Evolutionary conservation across 2,797 vertebrate species (phyloP).

Genomic region (Gallinago nigripennis): DNA sequence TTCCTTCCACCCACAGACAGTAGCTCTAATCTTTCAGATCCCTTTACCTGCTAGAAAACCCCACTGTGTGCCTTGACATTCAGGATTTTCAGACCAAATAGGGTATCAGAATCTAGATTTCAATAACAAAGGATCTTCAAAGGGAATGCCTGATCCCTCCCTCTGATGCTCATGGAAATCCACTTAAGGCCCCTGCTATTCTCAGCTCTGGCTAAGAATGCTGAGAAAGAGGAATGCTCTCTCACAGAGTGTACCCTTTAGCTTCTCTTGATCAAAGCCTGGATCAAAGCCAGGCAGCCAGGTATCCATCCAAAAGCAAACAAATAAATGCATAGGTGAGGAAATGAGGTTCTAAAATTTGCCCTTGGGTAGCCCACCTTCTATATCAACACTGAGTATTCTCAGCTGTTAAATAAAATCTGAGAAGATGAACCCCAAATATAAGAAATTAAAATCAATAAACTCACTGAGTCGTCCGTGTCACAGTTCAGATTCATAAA

Average conservation of each 20-base stretch:
- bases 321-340: constrained; percentile 2
- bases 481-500: constrained; percentile 54
- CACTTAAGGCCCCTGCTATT: not conserved
- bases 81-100: not conserved
- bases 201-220: not conserved
- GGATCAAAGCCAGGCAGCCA: constrained; percentile 17
- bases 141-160: not conserved
- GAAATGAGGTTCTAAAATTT: constrained; percentile 22
- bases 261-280: constrained; percentile 9
- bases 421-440: constrained; percentile 46
- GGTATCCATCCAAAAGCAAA: not conserved
- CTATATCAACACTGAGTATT: not conserved
- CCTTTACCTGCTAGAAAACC: not conserved
- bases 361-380: not conserved
- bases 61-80: not conserved
- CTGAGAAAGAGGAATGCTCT: not conserved
- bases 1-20: not conserved
- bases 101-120: not conserved
- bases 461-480: not conserved
- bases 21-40: not conserved
- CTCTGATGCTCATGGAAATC: not conserved
- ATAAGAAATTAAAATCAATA: constrained; percentile 70
- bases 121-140: not conserved
- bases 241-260: not conserved
- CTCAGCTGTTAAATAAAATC: constrained; percentile 28